phyloP scores from a whole-genome alignment of 2,113 vertebrate species.

The Indri indri region DNA sequence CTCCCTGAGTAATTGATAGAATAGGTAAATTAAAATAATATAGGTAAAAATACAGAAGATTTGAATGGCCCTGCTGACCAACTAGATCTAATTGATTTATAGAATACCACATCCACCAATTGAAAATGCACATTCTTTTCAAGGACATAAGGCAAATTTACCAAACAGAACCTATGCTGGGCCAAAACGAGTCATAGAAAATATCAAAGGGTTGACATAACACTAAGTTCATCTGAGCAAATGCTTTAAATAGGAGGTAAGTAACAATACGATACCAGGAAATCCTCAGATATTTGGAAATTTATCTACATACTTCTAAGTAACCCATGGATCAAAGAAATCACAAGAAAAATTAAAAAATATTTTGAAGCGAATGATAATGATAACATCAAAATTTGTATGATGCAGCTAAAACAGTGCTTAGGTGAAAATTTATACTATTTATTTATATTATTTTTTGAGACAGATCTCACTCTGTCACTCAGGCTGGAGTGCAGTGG shows the following conservation, averaged over 20 bases:
- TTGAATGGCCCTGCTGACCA: rapidly evolving
- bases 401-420: background rate
- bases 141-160: rapidly evolving
- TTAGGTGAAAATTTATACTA: background rate
- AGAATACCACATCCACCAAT: background rate
- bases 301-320: background rate
- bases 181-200: rapidly evolving
- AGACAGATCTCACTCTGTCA: too few relatives aligned
- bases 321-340: background rate
- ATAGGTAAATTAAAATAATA: too few relatives aligned
- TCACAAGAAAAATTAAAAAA: background rate
- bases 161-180: rapidly evolving
- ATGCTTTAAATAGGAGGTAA: background rate
- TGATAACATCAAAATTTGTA: background rate
- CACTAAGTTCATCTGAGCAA: background rate
- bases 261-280: too few relatives aligned
- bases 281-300: background rate
- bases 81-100: background rate
- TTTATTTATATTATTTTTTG: too few relatives aligned
- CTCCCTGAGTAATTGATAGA: background rate
- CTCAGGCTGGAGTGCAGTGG: too few relatives aligned
- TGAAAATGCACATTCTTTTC: rapidly evolving
- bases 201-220: too few relatives aligned
- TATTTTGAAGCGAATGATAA: background rate
- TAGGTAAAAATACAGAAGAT: background rate